Base-by-base conservation (phyloP, 2,888 invertebrate genomes). In the Pandemis corylana region DNA sequence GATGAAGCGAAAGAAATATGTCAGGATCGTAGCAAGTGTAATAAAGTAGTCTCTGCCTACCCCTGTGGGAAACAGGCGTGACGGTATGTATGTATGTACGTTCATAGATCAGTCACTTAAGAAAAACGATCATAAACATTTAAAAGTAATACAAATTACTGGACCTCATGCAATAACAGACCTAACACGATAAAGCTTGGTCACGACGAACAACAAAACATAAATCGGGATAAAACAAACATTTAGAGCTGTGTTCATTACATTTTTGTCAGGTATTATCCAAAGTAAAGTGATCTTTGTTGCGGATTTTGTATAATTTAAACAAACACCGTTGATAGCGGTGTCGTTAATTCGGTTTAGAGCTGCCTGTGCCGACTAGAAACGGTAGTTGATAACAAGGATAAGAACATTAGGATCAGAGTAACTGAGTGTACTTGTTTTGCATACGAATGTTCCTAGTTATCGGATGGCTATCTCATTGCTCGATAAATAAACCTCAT, bases 241-340 rank as follows among this genome's bases (percentile, higher is more conserved):
- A n/a, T 41, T 53, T 41, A 20, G 51, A 42, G 56, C 10, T 51
- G 20, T 44, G 66, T 72, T 61, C 42, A 5, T 13, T 44, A 36
- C 5, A 5, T 46, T 41, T 72, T 66, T 56, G 51, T 56, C 56
- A 63, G 9, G 63, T 63, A 12, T 51, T 62, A 15, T 9, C 68
- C 15, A 9, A 28, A 63, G 46, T 68, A 49, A 69, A 64, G 13
- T 68, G 68, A 46, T 15, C 46, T 68, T 51, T 49, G 42, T 59
- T 20, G 36, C 56, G 13, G 56, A 65, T 73, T 73, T 20, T 49
- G 68, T 68, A 56, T 73, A 69, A 73, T 69, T 65, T 64, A 41
- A 68, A 64, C 49, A 73, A 73, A 73, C 65, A 42, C 59, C 10
- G 20, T 42, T 56, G 41, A 28, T 53, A 73, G 28, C 51, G 41